Percentiles rank a stretch among this genome's conserved stretches.
Evolutionary conservation across 1,140 invertebrate species (phyloP).

Genomic region (Acromyrmex charruanus): DNA sequence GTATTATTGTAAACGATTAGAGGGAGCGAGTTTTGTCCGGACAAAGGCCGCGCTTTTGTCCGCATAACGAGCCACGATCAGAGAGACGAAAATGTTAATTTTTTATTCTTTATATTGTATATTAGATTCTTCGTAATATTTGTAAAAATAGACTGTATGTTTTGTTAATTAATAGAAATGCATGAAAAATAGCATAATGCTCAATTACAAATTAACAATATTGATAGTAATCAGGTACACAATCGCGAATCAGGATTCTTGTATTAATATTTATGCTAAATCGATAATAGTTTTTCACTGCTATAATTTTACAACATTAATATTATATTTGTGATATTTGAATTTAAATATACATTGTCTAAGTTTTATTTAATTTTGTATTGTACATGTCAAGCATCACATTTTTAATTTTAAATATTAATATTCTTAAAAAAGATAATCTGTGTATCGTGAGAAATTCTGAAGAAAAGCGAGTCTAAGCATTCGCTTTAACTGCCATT

Average conservation of each 20-base stretch:
- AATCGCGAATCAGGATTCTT: neutral
- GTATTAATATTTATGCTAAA: slow-evolving; percentile 9
- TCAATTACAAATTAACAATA: neutral
- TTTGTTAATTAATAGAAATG: neutral
- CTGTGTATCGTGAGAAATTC: neutral
- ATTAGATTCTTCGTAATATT: neutral
- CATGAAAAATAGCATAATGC: slow-evolving; percentile 1
- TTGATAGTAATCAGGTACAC: neutral
- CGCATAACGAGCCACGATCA: slow-evolving; percentile 53
- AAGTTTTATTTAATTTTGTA: neutral
- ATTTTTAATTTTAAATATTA: slow-evolving; percentile 20
- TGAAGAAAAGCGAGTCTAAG: slow-evolving; percentile 1
- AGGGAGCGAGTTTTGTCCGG: slow-evolving; percentile 10
- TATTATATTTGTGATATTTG: neutral
- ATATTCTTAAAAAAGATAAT: neutral
- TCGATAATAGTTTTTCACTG: no score
- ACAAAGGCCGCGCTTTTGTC: slow-evolving; percentile 28
- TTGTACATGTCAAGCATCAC: neutral
- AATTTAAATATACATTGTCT: neutral
- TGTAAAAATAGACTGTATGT: neutral
- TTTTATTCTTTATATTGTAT: slow-evolving; percentile 5
- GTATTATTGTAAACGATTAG: slow-evolving; percentile 49
- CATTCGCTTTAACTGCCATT: slow-evolving; percentile 39
- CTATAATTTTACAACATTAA: neutral
- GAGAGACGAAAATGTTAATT: slow-evolving; percentile 20